Base-by-base conservation (phyloP, 1,140 invertebrate genomes). In the Hylyphantes graminicola region DNA sequence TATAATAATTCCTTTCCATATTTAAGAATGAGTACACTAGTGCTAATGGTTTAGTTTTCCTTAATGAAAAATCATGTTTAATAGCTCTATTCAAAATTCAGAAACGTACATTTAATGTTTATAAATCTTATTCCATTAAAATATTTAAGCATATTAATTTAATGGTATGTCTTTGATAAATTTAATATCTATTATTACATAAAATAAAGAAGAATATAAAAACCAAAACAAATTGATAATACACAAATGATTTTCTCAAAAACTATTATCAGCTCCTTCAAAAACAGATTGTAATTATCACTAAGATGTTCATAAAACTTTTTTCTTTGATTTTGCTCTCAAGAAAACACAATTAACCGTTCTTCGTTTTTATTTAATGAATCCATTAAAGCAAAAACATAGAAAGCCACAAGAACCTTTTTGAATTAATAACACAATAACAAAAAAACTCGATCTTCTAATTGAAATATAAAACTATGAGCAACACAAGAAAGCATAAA, bases 401-500 rank as follows among this genome's bases (percentile, higher is more conserved):
- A 54, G 4, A 10, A 72, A 48, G 72, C 72, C 11, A 74, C 48
- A 74, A 15, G 54, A 74, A n/a, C n/a, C 19, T 74, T 57, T 55
- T n/a, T 57, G 59, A 50, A 9, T 21, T 50, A 19, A 63, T 19
- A 63, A 50, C 21, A 76, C 59, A 51, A 50, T 15, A 59, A 51
- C 74, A 51, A 13, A 7, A 74, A 74, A 53, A 57, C 55, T 57
- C 7, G 1, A 12, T 21, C 11, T 9, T 11, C 74, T 76, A 76
- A 76, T 76, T 61, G 74, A 76, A 76, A 64, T 50, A 76, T 76
- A 76, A 76, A 76, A 63, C 21, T 64, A 76, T 63, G 50, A 35
- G 35, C 35, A 35, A 35, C 35, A 35, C 35, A 35, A 35, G 35
- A 76, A 63, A 51, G 13, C 48, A 17, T 63, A 76, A 76, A 76